A percentile compares a stretch with the other conserved stretches of the same genome.
These are phyloP conservation scores for Liolophura sinensis DNA, from an alignment of 1,140 invertebrate genomes.

Conservation along the genomic window DNA sequence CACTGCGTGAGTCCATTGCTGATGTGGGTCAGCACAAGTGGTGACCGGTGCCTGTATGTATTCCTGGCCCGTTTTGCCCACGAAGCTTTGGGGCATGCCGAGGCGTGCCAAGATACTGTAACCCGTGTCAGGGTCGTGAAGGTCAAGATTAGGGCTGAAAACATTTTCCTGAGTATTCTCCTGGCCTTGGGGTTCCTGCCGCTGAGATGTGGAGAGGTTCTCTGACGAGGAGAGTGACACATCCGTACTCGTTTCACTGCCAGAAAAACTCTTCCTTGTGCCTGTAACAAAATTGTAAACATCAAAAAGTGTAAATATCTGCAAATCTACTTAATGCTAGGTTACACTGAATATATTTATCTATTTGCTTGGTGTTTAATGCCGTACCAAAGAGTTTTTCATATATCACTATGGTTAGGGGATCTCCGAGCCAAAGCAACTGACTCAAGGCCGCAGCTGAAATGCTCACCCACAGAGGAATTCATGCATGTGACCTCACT, in stretches of 20 bases:
- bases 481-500: too few species aligned
- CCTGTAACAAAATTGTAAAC: conserved; percentile 18
- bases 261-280: conserved; percentile 61
- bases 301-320: too few species aligned
- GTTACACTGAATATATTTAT: too few species aligned
- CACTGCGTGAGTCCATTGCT: too few species aligned
- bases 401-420: too few species aligned
- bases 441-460: too few species aligned
- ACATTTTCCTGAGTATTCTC: conserved; percentile 61
- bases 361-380: too few species aligned
- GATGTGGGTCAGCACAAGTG: conserved; percentile 20
- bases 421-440: too few species aligned
- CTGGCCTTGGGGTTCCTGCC: conserved; percentile 91
- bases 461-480: too few species aligned
- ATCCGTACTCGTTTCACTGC: conserved; percentile 80
- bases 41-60: conserved; percentile 14
- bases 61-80: conserved; percentile 21
- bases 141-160: conserved; percentile 29
- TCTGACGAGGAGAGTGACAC: conserved; percentile 84
- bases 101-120: conserved; percentile 61
- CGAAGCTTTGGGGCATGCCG: conserved; percentile 47
- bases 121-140: conserved; percentile 54
- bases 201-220: conserved; percentile 83
- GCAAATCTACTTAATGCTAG: too few species aligned
- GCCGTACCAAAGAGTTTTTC: too few species aligned